Evolutionary conservation across 2,113 vertebrate genomes (phyloP).

Genomic region (Heteronetta atricapilla): DNA sequence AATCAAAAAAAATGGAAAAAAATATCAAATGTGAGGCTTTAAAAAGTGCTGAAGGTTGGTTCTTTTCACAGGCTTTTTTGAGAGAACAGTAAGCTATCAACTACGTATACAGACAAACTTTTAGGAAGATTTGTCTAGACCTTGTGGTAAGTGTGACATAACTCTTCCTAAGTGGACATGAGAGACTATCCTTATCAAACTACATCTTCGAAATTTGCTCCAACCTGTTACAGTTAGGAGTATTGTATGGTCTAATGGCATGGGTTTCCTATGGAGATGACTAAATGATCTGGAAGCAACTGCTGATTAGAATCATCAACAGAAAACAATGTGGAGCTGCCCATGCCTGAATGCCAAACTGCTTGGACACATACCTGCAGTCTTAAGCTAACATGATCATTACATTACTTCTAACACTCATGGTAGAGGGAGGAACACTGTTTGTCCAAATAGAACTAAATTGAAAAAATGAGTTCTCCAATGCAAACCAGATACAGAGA

Average conservation of each 20-base stretch:
- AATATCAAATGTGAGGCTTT: rapidly evolving
- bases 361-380: too few species aligned
- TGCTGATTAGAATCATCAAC: too few species aligned
- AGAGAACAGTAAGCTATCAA: rapidly evolving
- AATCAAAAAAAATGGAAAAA: neutral
- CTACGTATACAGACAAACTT: neutral
- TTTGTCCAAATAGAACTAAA: neutral
- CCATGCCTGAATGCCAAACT: neutral
- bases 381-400: rapidly evolving
- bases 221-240: too few species aligned
- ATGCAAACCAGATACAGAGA: neutral
- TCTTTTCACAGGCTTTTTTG: neutral
- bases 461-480: neutral
- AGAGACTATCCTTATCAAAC: rapidly evolving
- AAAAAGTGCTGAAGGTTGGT: neutral
- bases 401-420: neutral
- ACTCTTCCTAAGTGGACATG: rapidly evolving
- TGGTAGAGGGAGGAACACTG: neutral
- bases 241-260: rapidly evolving
- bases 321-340: neutral
- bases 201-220: rapidly evolving
- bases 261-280: rapidly evolving
- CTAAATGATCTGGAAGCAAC: neutral
- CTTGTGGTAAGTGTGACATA: neutral
- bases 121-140: neutral